Base-by-base conservation (phyloP, 2,113 vertebrate species). In the Limanda limanda region DNA sequence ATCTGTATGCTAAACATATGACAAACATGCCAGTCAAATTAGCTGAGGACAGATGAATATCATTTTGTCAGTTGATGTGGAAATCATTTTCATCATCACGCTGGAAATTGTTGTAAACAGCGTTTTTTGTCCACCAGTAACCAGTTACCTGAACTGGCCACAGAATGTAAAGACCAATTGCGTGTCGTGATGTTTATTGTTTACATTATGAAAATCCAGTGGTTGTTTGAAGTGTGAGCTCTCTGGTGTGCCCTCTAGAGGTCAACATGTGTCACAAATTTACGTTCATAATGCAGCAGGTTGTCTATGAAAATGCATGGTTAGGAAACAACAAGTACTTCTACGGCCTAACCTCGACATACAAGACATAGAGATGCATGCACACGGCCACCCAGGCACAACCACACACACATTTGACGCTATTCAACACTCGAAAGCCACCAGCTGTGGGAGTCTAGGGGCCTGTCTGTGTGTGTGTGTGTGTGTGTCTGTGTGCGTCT, bases 371-470 rank as follows among this genome's bases (percentile, higher is more conserved):
- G 11, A 69, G 59, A 66, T 52, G 45, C 17, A 5, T 20, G 42
- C 31, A 42, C 23, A 35, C 14, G 65, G 27, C 47, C 68, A 74
- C 51, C 68, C 25, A 17, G 58, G 48, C 61, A 68, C 71, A 78
- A 20, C 76, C 40, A 37, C 52, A 71, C 65, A 79, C 65, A 67
- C 56, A 60, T 55, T 9, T 23, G 63, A 66, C 35, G n/a, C 56
- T 20, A 12, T 54, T 42, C 27, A 15, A 1, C 64, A 42, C 45
- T 70, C 20, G 21, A 10, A 45, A 31, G 58, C 64, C 54, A 42
- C 54, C 5, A 79, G 63, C 68, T 80, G 76, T 55, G 59, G 48
- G 10, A 76, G 56, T 35, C 1, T 35, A 48, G 73, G 25, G 27
- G 21, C n/a, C 10, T 24, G n/a, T 56, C 4, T 56, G 12, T 24